Evolutionary conservation across 2,797 vertebrate species (phyloP).

Genomic region (Huso huso): DNA sequence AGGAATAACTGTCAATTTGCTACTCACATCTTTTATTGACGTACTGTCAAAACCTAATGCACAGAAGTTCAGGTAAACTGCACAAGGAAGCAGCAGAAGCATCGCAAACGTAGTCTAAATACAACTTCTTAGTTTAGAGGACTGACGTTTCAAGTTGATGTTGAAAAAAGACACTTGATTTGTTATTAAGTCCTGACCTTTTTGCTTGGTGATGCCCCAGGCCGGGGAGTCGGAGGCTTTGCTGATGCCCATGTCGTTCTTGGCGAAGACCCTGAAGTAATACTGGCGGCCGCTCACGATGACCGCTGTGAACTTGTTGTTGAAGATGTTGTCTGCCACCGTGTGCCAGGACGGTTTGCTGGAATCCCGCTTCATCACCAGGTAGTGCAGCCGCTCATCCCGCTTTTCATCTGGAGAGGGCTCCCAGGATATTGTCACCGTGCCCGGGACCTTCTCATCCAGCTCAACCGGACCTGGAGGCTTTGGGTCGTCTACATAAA

Average conservation of each 20-base stretch:
- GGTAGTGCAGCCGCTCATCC: constrained; percentile 63
- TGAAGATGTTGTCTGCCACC: constrained; percentile 68
- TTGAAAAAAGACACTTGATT: no score
- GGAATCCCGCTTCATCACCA: constrained; percentile 61
- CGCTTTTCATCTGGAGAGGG: constrained; percentile 71
- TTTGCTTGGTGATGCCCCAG: constrained; percentile 58
- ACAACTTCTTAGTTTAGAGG: no score
- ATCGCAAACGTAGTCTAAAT: no score
- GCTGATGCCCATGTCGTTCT: constrained; percentile 71
- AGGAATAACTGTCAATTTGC: no score
- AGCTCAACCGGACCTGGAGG: constrained; percentile 64
- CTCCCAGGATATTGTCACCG: constrained; percentile 72
- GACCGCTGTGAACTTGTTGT: constrained; percentile 72
- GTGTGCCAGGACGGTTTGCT: constrained; percentile 58
- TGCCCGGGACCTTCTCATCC: constrained; percentile 65
- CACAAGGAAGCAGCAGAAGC: no score
- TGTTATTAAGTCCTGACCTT: constrained; percentile 45
- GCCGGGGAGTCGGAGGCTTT: constrained; percentile 66
- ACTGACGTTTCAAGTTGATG: no score
- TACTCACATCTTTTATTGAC: no score
- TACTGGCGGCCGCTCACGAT: constrained; percentile 77
- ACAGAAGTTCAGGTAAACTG: no score
- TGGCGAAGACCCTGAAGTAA: constrained; percentile 75
- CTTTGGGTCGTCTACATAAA: constrained; percentile 61
- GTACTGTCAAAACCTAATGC: no score